Evolutionary conservation across 2,113 vertebrate species (phyloP), one percentile per base, ranked within the genome.

Genomic region (Todiramphus chloris): DNA sequence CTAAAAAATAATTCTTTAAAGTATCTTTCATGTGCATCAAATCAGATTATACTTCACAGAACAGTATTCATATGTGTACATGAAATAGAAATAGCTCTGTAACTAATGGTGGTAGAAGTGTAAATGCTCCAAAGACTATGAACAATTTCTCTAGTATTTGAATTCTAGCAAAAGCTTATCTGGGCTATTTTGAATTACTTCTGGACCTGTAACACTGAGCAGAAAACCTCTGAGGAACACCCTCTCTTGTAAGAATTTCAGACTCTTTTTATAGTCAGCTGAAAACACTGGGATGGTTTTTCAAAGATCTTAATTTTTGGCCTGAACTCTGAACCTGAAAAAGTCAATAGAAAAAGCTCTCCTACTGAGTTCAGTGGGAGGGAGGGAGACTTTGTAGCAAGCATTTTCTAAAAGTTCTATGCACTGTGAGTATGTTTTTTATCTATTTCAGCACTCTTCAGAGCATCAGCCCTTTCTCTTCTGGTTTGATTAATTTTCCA

Each of bases 31-130:
- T 68, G 30, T 90, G 72, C 60, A 86, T 90, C 39, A 90, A 72
- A 94, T 88, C 37, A 93, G 86, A 88, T 74, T n/a, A 67, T 78
- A 60, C 60, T 88, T 63, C 88, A 83, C n/a, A 62, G 58, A 94
- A 91, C 31, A 72, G 18, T 39, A 90, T 86, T 94, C 82, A 76
- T 83, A 80, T 86, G 51, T 70, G 51, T 83, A 48, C 55, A 53
- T 18, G 46, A 37, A 93, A 58, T 39, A 92, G 60, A 88, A 91
- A 94, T 41, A 78, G n/a, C 11, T 88, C 59, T 88, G 63, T 35
- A 90, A 74, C 14, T 77, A 78, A 63, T 67, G 60, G 46, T 55
- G n/a, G 18, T 80, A 83, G 76, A 92, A 83, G 35, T 60, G 28
- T 12, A 83, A 90, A 78, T 78, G 30, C 68, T 94, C 92, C 72